These are phyloP conservation scores for Phallusia fumigata DNA, from an alignment of 23 tunicate genomes.

Conservation along the genomic window DNA sequence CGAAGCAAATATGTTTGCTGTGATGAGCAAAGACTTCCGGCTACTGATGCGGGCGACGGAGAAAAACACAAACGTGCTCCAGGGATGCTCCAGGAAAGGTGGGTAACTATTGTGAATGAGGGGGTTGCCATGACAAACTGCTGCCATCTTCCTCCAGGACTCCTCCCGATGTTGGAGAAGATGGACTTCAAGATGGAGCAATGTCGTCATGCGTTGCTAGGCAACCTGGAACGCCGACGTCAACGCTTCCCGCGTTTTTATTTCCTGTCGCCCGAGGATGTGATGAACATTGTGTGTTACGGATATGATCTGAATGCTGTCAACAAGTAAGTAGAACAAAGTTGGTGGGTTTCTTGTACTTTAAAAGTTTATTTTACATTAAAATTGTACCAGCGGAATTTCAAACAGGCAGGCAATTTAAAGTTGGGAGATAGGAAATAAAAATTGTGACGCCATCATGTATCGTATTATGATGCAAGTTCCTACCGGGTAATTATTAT, in stretches of 20 bases:
- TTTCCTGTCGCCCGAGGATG: slow-evolving; percentile 92
- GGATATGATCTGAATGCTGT: slow-evolving; percentile 84
- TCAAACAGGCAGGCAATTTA: too few relatives aligned
- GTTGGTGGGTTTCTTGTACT: too few relatives aligned
- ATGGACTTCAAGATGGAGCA: slow-evolving; percentile 89
- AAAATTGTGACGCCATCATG: too few relatives aligned
- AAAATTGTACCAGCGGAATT: too few relatives aligned
- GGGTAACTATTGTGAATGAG: background rate
- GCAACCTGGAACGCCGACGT: slow-evolving; percentile 89
- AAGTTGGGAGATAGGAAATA: too few relatives aligned
- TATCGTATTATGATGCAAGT: too few relatives aligned
- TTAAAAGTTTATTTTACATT: too few relatives aligned
- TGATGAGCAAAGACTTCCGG: slow-evolving; percentile 91
- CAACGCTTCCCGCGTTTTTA: slow-evolving; percentile 86
- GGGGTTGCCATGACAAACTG: background rate
- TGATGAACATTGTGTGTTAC: slow-evolving; percentile 89
- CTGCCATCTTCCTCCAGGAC: slow-evolving; percentile 20
- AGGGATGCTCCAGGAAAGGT: slow-evolving; percentile 96
- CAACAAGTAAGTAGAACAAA: slow-evolving; percentile 44
- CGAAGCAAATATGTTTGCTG: slow-evolving; percentile 96
- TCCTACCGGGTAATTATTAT: too few relatives aligned
- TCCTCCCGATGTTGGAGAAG: slow-evolving; percentile 88
- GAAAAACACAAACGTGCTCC: slow-evolving; percentile 90
- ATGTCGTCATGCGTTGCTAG: slow-evolving; percentile 91
- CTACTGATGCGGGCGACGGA: slow-evolving; percentile 90